Evolutionary conservation across 2,888 invertebrate genomes (phyloP).

Genomic region (Eubasilissa splendida): DNA sequence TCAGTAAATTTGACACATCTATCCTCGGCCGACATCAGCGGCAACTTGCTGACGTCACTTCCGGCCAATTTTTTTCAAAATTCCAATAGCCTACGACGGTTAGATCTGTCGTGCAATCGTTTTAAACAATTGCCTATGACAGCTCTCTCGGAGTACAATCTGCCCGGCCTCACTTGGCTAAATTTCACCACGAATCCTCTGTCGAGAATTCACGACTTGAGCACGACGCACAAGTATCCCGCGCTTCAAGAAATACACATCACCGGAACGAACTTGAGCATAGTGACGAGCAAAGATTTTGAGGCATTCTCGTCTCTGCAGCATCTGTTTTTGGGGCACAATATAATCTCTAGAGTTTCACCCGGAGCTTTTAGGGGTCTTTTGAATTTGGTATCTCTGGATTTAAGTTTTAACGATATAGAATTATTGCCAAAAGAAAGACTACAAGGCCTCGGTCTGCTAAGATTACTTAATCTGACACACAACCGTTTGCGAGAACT

Average conservation of each 20-base stretch:
- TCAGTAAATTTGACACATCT: constrained; percentile 83
- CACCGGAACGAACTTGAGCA: constrained; percentile 84
- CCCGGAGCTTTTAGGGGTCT: constrained; percentile 88
- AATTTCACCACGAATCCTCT: constrained; percentile 90
- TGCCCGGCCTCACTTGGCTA: constrained; percentile 81
- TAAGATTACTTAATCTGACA: constrained; percentile 85
- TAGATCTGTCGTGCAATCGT: constrained; percentile 85
- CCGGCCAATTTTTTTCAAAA: constrained; percentile 87
- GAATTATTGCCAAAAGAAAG: constrained; percentile 89
- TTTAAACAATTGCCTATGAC: constrained; percentile 86
- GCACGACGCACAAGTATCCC: constrained; percentile 80
- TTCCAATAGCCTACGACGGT: constrained; percentile 79
- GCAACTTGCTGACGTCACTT: constrained; percentile 82
- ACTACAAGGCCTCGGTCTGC: constrained; percentile 82
- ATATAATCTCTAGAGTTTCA: constrained; percentile 84
- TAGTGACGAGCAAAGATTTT: constrained; percentile 89
- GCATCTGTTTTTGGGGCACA: constrained; percentile 81
- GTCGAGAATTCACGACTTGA: constrained; percentile 81
- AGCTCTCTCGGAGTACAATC: constrained; percentile 81
- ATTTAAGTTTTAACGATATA: constrained; percentile 87
- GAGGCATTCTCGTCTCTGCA: constrained; percentile 86
- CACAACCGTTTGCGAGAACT: constrained; percentile 86
- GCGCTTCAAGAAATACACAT: constrained; percentile 88
- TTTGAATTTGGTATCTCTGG: constrained; percentile 82
- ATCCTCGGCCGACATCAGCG: constrained; percentile 82